Conservation (phyloP, 2,888 invertebrate species). For the Onthophagus sagittarius region DNA sequence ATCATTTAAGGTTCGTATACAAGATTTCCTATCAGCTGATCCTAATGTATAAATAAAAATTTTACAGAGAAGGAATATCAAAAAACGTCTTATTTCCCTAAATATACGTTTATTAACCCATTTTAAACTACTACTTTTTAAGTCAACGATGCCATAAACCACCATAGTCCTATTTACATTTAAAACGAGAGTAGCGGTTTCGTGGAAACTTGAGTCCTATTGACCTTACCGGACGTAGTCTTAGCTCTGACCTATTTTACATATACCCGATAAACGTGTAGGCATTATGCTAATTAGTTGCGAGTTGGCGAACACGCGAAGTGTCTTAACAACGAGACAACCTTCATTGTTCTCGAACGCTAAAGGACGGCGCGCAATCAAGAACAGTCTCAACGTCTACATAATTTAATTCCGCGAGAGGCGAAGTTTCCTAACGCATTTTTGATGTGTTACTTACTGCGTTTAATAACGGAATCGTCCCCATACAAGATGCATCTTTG, state of each 20-base stretch:
- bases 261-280: neutral
- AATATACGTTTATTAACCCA: too few relatives aligned
- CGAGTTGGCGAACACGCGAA: neutral
- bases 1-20: too few relatives aligned
- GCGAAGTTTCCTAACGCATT: neutral
- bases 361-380: neutral
- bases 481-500: neutral
- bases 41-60: too few relatives aligned
- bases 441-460: neutral
- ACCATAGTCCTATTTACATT: neutral
- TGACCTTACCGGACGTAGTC: neutral
- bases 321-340: neutral
- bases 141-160: too few relatives aligned
- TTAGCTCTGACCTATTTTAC: neutral
- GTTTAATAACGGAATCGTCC: neutral
- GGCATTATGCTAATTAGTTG: neutral
- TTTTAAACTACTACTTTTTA: too few relatives aligned
- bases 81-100: too few relatives aligned
- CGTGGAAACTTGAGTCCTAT: neutral
- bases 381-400: neutral
- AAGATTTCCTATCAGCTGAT: too few relatives aligned
- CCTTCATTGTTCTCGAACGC: neutral
- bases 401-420: neutral
- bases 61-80: too few relatives aligned
- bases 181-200: neutral